Percentiles rank a stretch among this genome's conserved stretches.
phyloP scores from a whole-genome alignment of 2,888 invertebrate genomes.

The Marronus borbonicus region DNA sequence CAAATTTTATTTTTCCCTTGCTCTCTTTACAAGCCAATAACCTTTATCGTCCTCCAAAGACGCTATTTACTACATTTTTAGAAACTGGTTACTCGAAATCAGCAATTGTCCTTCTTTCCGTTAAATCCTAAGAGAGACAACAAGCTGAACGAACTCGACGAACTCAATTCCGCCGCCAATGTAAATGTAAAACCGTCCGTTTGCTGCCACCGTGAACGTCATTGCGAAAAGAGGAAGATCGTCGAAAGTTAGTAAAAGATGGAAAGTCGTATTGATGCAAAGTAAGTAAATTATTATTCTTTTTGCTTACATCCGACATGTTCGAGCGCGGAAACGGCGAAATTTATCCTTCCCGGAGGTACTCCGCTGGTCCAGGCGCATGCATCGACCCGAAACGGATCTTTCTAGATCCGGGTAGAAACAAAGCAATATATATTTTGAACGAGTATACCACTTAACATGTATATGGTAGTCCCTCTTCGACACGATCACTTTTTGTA shows the following conservation, averaged over 20 bases:
- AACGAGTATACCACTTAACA: slow-evolving; percentile 34
- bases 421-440: slow-evolving; percentile 38
- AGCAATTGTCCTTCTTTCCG: too few species aligned
- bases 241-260: neutral
- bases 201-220: neutral
- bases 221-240: neutral
- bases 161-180: neutral
- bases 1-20: too few species aligned
- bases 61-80: too few species aligned
- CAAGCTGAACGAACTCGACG: too few species aligned
- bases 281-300: slow-evolving; percentile 39
- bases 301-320: slow-evolving; percentile 37
- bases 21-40: too few species aligned
- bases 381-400: slow-evolving; percentile 35
- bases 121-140: too few species aligned
- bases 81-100: too few species aligned
- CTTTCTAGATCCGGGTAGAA: slow-evolving; percentile 9
- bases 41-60: too few species aligned
- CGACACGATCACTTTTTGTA: slow-evolving; percentile 14
- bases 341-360: slow-evolving; percentile 26
- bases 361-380: neutral
- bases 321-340: slow-evolving; percentile 31
- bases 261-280: slow-evolving; percentile 19
- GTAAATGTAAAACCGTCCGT: neutral
- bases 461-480: slow-evolving; percentile 26